These are phyloP conservation scores for Drosophila mayri DNA, from an alignment of 1,140 invertebrate species.

Conservation along the genomic window DNA sequence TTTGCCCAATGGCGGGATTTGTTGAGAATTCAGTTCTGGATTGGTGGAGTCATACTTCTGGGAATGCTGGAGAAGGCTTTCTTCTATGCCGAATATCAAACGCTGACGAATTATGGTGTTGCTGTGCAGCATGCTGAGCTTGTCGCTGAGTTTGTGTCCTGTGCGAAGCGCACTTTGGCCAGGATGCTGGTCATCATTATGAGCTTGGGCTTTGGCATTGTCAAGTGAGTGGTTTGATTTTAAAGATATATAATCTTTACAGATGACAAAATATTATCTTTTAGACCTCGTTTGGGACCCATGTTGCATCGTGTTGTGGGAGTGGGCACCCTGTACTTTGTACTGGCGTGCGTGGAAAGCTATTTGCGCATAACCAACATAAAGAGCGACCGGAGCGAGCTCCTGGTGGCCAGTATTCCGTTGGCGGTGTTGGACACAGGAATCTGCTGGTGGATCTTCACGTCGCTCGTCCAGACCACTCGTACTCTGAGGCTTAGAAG, in stretches of 20 bases:
- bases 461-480: slow-evolving; percentile 95
- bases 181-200: slow-evolving; percentile 97
- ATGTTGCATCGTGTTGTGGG: slow-evolving; percentile 94
- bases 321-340: slow-evolving; percentile 92
- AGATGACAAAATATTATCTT: background rate
- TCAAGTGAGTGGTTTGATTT: slow-evolving; percentile 90
- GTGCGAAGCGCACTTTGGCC: slow-evolving; percentile 94
- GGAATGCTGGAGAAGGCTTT: slow-evolving; percentile 95
- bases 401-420: slow-evolving; percentile 91
- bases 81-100: slow-evolving; percentile 95
- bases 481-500: slow-evolving; percentile 93
- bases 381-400: slow-evolving; percentile 88
- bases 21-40: slow-evolving; percentile 98
- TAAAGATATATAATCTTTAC: background rate
- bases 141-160: slow-evolving; percentile 93
- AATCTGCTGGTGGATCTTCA: slow-evolving; percentile 94
- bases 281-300: slow-evolving; percentile 93
- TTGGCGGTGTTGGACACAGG: slow-evolving; percentile 90
- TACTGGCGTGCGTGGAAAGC: slow-evolving; percentile 92
- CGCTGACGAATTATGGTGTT: slow-evolving; percentile 90
- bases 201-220: slow-evolving; percentile 97
- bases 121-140: slow-evolving; percentile 89
- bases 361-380: slow-evolving; percentile 91
- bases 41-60: slow-evolving; percentile 94
- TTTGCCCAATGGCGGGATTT: slow-evolving; percentile 95